Base-by-base conservation (phyloP, 2,797 vertebrate genomes). In the Xenentodon cancila region DNA sequence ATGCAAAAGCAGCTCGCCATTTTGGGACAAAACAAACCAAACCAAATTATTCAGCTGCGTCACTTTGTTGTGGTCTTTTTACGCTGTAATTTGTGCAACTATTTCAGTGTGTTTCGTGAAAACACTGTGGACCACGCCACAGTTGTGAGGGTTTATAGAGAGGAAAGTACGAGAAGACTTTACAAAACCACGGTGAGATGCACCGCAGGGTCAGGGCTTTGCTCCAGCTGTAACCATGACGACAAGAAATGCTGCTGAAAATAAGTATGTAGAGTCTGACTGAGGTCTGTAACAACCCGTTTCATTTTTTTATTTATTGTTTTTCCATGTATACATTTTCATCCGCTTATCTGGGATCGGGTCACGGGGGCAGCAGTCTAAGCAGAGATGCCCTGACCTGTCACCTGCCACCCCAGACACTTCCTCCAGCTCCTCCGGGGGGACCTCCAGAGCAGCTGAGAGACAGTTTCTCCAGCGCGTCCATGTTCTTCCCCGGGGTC, bases 1-100 rank as follows among this genome's bases (percentile, higher is more conserved):
- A 58, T 68, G 65, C 12, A 46, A 69, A 68, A 59, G 64, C 60
- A 62, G 53, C 43, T 7, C 48, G 62, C 69, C 71, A 71, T n/a
- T 40, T 18, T n/a, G 19, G 59, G 54, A 73, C 51, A 44, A 18
- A 18, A 57, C n/a, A n/a, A 47, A 0, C 19, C 44, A 57, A 69
- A 72, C 45, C 20, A 50, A 53, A 59, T 58, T 19, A 60, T 8
- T 50, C 45, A 17, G 20, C 15, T 3, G 16, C 30, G 30, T 30
- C 7, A 8, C 30, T 30, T 8, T 30, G 30, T 30, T 30, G 3
- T 30, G 1, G 30, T 30, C 30, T 30, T 30, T 30, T 1, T 9
- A 8, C 34, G 40, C 13, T 15, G 47, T 25, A 3, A 1, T 51
- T 51, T 43, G 34, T 37, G 9, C 13, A n/a, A 55, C 13, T 17